Base-by-base conservation (phyloP, 2,113 vertebrate genomes). In the Alaudala cheleensis region DNA sequence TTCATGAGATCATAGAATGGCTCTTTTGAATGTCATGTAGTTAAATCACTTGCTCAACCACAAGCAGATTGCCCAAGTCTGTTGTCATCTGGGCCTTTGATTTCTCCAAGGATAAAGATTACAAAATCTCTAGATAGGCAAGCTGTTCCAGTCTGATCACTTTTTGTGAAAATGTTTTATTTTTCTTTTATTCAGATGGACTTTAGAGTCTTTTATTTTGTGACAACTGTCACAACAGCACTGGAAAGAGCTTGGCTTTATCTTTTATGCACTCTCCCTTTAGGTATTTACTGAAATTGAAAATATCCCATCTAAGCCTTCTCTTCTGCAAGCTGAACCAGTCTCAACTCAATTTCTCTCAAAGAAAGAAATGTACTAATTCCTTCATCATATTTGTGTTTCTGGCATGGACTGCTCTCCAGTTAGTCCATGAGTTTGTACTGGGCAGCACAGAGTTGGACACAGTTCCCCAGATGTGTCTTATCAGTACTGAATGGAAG, bases 201-300 rank as follows among this genome's bases (percentile, higher is more conserved):
- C 16, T 69, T 51, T 39, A 28, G 7, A 70, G 33, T 37, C 9
- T 53, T 92, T 61, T n/a, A 25, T 71, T 81, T 81, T 72, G 24
- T 60, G 10, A 5, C 13, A 1, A 2, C 40, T 61, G 17, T 42
- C 25, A 45, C 33, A 15, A 4, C 2, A 45, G 4, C 4, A 12
- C 6, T 40, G 31, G 21, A 84, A 76, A 66, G 23, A 53, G 9
- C 2, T 8, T 72, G 5, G 5, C 42, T 66, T 42, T 20, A 14
- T 50, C 14, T 45, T 54, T 18, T 69, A 56, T 74, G 13, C 6
- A 28, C 2, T 13, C 0, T 51, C 7, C 20, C 7, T 86, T 61
- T 47, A 40, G 14, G 1, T 66, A 16, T 54, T 81, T 77, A 29
- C 3, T n/a, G 4, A 22, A 22, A 34, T 34, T 44, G 11, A 49